A percentile compares a stretch with the other conserved stretches of the same genome.
phyloP scores from a whole-genome alignment of 2,113 vertebrate species.

The Otis tarda region DNA sequence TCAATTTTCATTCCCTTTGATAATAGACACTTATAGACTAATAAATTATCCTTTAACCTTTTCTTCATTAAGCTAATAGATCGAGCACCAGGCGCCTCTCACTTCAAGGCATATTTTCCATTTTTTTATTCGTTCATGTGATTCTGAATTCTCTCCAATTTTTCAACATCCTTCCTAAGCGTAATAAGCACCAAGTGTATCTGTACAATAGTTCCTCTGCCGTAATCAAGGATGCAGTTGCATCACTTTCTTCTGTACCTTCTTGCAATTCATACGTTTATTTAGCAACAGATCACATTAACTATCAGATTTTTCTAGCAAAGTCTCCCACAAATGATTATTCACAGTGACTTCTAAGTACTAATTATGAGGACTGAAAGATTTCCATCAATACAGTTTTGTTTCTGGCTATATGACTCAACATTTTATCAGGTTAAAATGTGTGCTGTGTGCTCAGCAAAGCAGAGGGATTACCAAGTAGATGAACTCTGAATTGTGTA shows the following conservation, averaged over 20 bases:
- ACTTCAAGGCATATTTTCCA: conserved; percentile 54
- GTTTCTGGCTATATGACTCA: neutral
- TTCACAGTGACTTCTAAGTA: neutral
- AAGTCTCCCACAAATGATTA: neutral
- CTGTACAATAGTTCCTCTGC: neutral
- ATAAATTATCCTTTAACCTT: conserved; percentile 70
- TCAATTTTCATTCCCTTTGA: conserved; percentile 60
- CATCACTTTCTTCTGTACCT: neutral
- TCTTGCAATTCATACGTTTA: neutral
- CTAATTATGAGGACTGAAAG: neutral
- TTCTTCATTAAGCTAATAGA: conserved; percentile 63
- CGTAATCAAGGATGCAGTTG: neutral
- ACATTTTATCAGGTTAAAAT: neutral
- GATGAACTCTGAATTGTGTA: neutral
- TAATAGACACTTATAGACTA: conserved; percentile 63
- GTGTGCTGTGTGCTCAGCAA: neutral
- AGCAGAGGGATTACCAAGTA: neutral
- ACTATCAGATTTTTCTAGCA: neutral
- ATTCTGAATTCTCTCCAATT: neutral
- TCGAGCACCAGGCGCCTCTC: conserved; percentile 44
- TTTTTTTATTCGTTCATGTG: neutral
- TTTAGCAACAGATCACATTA: neutral
- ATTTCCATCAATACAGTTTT: neutral
- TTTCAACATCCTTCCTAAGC: neutral
- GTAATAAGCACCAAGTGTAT: neutral